Evolutionary conservation across 2,113 vertebrate genomes (phyloP).

Genomic region (Syngnathoides biaculeatus): DNA sequence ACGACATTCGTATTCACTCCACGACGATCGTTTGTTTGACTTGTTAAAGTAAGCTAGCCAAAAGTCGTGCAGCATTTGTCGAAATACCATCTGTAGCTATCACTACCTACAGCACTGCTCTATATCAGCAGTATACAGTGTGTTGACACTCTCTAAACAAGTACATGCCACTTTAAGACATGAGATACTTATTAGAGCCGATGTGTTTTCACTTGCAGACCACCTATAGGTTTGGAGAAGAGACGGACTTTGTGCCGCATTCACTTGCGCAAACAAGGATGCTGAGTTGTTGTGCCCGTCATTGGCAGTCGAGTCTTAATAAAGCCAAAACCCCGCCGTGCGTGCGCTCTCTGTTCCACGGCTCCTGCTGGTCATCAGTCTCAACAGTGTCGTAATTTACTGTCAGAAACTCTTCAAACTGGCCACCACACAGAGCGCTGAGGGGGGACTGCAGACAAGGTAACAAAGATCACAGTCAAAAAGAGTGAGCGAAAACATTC

Average conservation of each 20-base stretch:
- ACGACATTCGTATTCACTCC: too few relatives aligned
- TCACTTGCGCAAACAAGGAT: conserved; percentile 40
- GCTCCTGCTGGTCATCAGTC: conserved; percentile 68
- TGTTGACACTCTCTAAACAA: neutral
- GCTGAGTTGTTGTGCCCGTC: conserved; percentile 61
- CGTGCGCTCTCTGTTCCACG: conserved; percentile 65
- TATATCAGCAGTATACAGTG: neutral
- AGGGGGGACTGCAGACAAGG: conserved; percentile 44
- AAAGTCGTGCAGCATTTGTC: too few relatives aligned
- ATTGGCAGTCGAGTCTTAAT: conserved; percentile 64
- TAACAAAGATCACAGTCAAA: conserved; percentile 54
- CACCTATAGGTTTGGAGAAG: conserved; percentile 51
- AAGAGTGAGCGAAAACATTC: conserved; percentile 31
- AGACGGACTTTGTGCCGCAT: conserved; percentile 43
- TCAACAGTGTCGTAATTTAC: conserved; percentile 72
- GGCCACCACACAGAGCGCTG: conserved; percentile 56
- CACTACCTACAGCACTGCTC: neutral
- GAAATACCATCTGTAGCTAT: neutral
- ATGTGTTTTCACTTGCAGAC: conserved; percentile 48
- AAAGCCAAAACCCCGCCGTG: conserved; percentile 68
- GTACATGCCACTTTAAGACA: conserved; percentile 38
- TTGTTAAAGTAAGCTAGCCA: neutral
- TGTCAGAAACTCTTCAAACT: conserved; percentile 70
- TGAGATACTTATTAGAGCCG: conserved; percentile 58
- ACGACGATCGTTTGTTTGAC: neutral